A percentile compares a stretch with the other conserved stretches of the same genome.
Conservation (phyloP, 2,797 vertebrate genomes). For the Artibeus jamaicensis region DNA sequence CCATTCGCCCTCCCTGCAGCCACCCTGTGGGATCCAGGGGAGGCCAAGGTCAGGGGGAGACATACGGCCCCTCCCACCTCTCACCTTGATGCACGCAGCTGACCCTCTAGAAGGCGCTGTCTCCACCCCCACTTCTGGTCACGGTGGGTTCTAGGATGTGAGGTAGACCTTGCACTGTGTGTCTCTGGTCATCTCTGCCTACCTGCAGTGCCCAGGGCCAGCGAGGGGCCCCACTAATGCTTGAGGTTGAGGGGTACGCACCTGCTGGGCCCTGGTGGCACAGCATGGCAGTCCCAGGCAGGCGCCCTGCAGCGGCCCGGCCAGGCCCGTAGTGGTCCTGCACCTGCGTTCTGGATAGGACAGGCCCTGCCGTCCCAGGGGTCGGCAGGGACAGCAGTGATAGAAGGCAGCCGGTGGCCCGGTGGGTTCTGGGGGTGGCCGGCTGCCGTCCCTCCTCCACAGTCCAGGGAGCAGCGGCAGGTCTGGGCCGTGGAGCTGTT, state of each 20-base stretch:
- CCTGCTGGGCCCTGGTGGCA: rapidly evolving
- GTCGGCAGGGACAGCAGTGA: not conserved
- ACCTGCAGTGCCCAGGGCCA: not conserved
- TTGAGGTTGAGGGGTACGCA: not conserved
- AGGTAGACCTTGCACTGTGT: not conserved
- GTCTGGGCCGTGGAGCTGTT: not conserved
- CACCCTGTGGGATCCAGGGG: not conserved
- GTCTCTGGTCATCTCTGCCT: no score
- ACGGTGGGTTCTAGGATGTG: not conserved
- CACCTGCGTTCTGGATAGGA: rapidly evolving
- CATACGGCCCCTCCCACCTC: no score
- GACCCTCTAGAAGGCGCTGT: not conserved
- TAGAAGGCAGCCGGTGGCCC: not conserved
- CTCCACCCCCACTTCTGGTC: not conserved
- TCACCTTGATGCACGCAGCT: no score
- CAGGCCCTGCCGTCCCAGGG: not conserved
- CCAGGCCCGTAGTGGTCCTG: not conserved
- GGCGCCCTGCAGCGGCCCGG: no score
- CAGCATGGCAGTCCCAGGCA: not conserved
- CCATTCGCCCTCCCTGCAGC: not conserved
- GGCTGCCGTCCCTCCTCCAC: rapidly evolving
- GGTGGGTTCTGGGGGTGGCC: not conserved
- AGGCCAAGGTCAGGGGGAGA: no score
- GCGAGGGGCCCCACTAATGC: not conserved
- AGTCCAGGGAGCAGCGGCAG: rapidly evolving